Evolutionary conservation across 2,888 invertebrate genomes (phyloP), one percentile per base, ranked within the genome.

Genomic region (Leptinotarsa juncta): DNA sequence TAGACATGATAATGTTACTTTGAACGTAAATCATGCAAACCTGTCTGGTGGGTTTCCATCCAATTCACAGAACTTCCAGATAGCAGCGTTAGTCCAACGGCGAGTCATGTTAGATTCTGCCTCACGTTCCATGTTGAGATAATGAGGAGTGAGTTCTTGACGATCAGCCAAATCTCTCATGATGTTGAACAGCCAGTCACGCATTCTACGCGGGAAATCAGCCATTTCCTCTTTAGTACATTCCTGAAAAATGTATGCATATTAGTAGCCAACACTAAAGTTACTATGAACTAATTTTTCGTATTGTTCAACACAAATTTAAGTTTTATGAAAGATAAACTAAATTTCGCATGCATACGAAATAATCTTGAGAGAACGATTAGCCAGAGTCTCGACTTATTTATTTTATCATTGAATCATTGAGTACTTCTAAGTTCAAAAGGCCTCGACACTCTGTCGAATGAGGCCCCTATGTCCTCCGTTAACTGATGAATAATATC

Each of bases 21-120:
- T 7, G 7, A 10, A 42, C 3, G 42, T 42, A 10, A 42, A 42
- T 10, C 3, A 10, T 3, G 3, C 42, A 12, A 89, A 94, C 91
- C 94, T 93, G 90, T 97, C 97, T 85, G 94, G 94, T 81, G 97
- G 96, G 89, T 96, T 94, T 71, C 95, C 95, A 89, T 98, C 98
- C 75, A 99, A 92, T 88, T 99, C 98, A 88, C 99, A 99, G 95
- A 96, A 96, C 89, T 99, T 99, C 98, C 98, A 99, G 81, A 99
- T 93, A 81, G 97, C 97, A 66, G 98, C 98, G 88, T 97, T 96
- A 75, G 93, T 90, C 95, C 96, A 96, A 83, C 95, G 93, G 73
- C 94, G 91, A 23, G 95, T 94, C 87, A 94, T 91, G 88, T 96
- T 95, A 67, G 92, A 91, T 90, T 97, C 97, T 53, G 97, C 96